Evolutionary conservation across 2,113 vertebrate genomes (phyloP).

Genomic region (Pionites leucogaster): DNA sequence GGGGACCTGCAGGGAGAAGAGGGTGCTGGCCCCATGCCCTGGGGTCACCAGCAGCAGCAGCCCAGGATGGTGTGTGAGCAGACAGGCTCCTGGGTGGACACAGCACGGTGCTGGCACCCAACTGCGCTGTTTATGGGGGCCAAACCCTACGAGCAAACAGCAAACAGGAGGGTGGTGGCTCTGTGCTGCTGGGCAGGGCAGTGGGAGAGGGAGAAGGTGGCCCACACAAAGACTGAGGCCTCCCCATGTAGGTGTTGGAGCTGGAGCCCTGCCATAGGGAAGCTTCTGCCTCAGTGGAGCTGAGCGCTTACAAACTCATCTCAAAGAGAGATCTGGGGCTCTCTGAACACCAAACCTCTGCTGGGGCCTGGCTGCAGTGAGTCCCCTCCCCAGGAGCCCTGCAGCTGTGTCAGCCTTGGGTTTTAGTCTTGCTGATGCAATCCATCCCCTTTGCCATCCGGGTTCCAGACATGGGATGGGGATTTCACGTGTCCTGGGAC

Average conservation of each 20-base stretch:
- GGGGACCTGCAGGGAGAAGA: background rate
- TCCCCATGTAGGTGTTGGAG: rapidly evolving
- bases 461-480: background rate
- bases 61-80: too few relatives aligned
- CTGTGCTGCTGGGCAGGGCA: background rate
- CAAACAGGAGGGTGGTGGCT: background rate
- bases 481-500: background rate
- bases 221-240: background rate
- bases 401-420: background rate
- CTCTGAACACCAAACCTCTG: background rate
- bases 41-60: background rate
- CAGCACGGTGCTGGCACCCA: rapidly evolving
- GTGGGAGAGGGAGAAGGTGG: background rate
- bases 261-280: background rate
- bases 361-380: background rate
- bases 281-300: background rate
- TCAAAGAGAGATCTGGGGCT: background rate
- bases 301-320: background rate
- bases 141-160: background rate
- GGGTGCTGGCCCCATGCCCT: background rate
- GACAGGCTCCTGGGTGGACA: background rate
- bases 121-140: rapidly evolving
- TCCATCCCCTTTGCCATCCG: background rate
- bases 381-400: background rate
- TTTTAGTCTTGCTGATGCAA: background rate